Evolutionary conservation across 1,140 invertebrate species (phyloP).

Genomic region (Pentalonia nigronervosa): DNA sequence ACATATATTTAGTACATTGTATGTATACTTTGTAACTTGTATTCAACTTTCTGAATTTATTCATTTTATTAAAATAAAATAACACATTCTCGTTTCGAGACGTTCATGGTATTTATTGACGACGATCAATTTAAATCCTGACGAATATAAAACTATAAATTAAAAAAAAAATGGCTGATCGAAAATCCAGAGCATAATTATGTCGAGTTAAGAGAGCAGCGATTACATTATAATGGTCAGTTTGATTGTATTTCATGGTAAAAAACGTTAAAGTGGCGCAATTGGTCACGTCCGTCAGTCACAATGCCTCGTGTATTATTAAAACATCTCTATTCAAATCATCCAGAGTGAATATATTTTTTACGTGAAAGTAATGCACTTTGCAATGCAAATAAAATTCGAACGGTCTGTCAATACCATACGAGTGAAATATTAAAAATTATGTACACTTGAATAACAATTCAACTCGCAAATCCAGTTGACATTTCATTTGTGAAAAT

Average conservation of each 20-base stretch:
- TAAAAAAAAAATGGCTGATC: background rate
- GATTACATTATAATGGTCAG: background rate
- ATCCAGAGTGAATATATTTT: conserved; percentile 26
- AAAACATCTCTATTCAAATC: conserved; percentile 22
- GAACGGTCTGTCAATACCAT: conserved; percentile 13
- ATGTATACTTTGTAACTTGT: background rate
- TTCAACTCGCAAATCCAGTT: background rate
- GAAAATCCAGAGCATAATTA: background rate
- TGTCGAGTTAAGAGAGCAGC: background rate
- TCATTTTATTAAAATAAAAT: background rate
- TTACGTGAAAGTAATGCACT: conserved; percentile 25
- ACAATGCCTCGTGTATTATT: background rate
- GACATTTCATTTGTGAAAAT: conserved; percentile 31
- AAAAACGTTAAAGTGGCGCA: background rate
- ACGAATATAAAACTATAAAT: background rate
- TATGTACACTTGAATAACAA: conserved; percentile 38
- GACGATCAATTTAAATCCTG: background rate
- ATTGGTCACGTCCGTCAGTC: background rate
- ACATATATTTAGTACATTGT: background rate
- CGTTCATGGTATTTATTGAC: background rate
- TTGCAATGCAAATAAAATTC: conserved; percentile 36
- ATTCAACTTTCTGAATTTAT: background rate
- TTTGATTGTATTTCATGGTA: background rate
- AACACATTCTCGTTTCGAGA: background rate
- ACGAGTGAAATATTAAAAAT: conserved; percentile 38